Conservation (phyloP, 2,888 invertebrate genomes). For the Eupithecia insigniata region DNA sequence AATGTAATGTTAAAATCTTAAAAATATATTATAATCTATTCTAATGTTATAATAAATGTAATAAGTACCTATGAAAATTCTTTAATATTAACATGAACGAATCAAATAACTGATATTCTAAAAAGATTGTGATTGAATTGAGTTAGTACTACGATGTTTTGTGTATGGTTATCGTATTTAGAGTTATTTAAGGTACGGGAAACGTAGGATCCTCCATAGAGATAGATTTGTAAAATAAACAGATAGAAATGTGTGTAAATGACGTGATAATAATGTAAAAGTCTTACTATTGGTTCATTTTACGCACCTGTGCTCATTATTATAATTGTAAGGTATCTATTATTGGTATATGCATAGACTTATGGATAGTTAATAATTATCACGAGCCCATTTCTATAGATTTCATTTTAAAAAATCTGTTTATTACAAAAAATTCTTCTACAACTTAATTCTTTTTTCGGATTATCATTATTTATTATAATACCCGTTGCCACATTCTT, state of each 20-base stretch:
- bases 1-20: conserved; percentile 69
- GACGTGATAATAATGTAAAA: conserved; percentile 2
- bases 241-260: background rate
- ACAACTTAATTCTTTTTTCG: background rate
- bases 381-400: background rate
- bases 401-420: background rate
- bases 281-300: conserved; percentile 5
- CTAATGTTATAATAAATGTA: conserved; percentile 60
- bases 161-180: conserved; percentile 60
- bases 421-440: background rate
- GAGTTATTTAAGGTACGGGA: conserved; percentile 47
- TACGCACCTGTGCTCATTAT: background rate
- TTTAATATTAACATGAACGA: conserved; percentile 64
- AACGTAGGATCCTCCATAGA: background rate
- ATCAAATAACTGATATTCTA: conserved; percentile 83
- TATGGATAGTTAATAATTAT: background rate
- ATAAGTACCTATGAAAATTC: conserved; percentile 29
- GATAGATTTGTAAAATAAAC: conserved; percentile 4
- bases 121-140: conserved; percentile 83
- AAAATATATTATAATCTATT: conserved; percentile 82
- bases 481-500: conserved; percentile 1
- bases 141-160: conserved; percentile 63
- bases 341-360: background rate
- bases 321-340: background rate
- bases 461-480: too few species aligned